These are phyloP conservation scores for Motacilla alba DNA, from an alignment of 2,113 vertebrate species.

Conservation along the genomic window DNA sequence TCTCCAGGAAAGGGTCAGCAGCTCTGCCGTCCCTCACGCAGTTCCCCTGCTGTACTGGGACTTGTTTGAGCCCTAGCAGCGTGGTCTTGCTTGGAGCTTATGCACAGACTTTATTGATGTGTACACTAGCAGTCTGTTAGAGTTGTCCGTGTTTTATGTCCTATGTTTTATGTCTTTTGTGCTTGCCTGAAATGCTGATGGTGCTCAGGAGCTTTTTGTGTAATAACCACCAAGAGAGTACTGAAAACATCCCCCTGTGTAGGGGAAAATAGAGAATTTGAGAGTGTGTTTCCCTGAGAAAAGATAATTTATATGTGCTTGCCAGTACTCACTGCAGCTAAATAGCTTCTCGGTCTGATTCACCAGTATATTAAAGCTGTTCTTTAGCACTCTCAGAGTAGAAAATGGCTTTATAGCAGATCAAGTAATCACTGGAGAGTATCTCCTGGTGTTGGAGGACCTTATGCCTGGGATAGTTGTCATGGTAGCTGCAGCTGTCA, in stretches of 20 bases:
- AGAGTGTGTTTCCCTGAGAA: neutral
- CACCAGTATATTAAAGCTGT: neutral
- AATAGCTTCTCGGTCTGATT: conserved; percentile 9
- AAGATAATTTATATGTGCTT: neutral
- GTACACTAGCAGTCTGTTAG: neutral
- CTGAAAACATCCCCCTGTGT: neutral
- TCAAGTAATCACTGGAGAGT: neutral
- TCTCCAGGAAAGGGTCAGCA: neutral
- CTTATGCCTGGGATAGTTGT: neutral
- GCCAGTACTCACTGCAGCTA: neutral
- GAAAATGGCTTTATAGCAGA: conserved; percentile 5
- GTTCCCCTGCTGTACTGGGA: neutral
- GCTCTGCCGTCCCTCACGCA: neutral
- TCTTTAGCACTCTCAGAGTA: neutral
- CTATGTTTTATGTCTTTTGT: neutral
- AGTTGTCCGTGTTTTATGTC: neutral
- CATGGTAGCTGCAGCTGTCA: neutral
- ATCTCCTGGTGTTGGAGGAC: neutral
- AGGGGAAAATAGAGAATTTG: neutral
- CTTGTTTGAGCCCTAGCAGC: neutral
- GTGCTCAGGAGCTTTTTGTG: neutral
- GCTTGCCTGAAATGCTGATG: neutral
- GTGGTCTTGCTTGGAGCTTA: neutral
- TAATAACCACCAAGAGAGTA: neutral
- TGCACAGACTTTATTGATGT: neutral